Conservation (phyloP, 2,797 vertebrate species). For the Pseudomugil tenellus region DNA sequence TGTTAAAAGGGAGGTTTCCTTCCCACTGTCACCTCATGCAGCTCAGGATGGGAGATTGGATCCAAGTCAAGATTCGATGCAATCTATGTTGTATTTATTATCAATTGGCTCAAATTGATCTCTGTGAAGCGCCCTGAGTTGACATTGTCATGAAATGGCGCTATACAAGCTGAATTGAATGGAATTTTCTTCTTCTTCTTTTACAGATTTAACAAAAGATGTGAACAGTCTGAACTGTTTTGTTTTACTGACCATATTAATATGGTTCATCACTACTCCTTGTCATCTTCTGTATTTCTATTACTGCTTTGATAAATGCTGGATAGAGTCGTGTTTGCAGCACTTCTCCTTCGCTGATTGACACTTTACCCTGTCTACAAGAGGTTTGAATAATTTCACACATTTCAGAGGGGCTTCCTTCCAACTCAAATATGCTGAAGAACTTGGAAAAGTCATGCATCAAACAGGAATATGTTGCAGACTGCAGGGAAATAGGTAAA, state of each 20-base stretch:
- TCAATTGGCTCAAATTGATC: too few relatives aligned
- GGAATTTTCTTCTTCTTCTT: too few relatives aligned
- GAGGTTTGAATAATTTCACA: constrained; percentile 80
- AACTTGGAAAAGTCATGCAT: constrained; percentile 80
- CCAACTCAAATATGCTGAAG: constrained; percentile 82
- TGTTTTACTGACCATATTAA: neutral
- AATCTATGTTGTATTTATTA: too few relatives aligned
- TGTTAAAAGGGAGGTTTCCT: too few relatives aligned
- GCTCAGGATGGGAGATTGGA: too few relatives aligned
- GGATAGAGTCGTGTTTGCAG: constrained; percentile 25
- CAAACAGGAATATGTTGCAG: constrained; percentile 77
- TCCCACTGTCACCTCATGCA: too few relatives aligned
- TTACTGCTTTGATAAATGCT: constrained; percentile 11
- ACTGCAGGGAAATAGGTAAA: constrained; percentile 75
- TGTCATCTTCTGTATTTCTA: neutral
- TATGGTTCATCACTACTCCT: neutral
- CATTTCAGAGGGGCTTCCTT: constrained; percentile 68
- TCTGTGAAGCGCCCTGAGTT: too few relatives aligned
- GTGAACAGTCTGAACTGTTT: neutral
- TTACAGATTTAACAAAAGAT: neutral
- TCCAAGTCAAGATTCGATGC: too few relatives aligned
- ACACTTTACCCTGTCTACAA: constrained; percentile 74
- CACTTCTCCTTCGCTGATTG: constrained; percentile 51
- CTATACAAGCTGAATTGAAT: too few relatives aligned
- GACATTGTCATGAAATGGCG: too few relatives aligned